phyloP scores from a whole-genome alignment of 2,113 vertebrate genomes.

The Caracal caracal region DNA sequence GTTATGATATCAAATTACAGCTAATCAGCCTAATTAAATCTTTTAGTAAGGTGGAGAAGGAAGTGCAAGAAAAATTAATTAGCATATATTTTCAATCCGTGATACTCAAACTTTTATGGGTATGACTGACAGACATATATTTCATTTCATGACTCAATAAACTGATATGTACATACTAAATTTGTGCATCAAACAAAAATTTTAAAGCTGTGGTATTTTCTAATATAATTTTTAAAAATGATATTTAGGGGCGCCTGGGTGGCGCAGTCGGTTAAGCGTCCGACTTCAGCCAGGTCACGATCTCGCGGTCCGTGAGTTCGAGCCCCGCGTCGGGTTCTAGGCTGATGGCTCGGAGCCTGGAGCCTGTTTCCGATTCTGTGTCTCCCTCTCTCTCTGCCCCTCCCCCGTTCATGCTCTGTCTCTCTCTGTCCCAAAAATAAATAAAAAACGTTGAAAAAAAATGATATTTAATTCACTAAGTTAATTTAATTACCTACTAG shows the following conservation, averaged over 20 bases:
- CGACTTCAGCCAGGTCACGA: too few relatives aligned
- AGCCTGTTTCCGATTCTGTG: too few relatives aligned
- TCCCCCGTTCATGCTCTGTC: too few relatives aligned
- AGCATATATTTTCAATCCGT: neutral
- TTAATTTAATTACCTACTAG: neutral
- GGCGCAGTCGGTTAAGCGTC: too few relatives aligned
- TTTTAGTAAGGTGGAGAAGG: neutral
- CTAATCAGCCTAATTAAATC: neutral
- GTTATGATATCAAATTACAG: neutral
- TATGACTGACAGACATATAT: neutral
- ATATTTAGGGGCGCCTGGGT: too few relatives aligned
- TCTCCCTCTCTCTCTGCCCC: too few relatives aligned
- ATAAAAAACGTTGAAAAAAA: too few relatives aligned
- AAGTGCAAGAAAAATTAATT: neutral
- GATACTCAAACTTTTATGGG: neutral
- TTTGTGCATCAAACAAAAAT: neutral
- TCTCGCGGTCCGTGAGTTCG: too few relatives aligned
- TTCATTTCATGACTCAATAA: neutral
- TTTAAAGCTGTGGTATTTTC: neutral
- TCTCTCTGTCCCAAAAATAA: too few relatives aligned
- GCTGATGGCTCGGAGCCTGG: too few relatives aligned
- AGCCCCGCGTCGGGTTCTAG: too few relatives aligned
- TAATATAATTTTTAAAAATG: conserved; percentile 11
- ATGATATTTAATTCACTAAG: neutral
- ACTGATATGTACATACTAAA: neutral